These are phyloP conservation scores for Archilochus colubris DNA, from an alignment of 2,113 vertebrate species.

Conservation along the genomic window DNA sequence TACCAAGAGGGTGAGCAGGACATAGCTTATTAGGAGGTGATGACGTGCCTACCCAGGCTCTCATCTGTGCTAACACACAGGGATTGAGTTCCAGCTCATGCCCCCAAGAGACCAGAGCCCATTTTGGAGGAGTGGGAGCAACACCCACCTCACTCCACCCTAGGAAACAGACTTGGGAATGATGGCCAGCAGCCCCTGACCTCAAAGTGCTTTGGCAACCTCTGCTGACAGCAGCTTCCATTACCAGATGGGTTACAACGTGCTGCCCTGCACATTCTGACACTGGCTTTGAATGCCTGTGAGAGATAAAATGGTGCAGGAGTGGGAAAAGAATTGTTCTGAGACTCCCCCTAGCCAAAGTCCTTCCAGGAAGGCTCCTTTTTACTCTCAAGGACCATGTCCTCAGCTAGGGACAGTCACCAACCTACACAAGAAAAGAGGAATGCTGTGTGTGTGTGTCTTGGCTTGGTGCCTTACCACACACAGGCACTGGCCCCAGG, in stretches of 20 bases:
- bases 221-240: neutral
- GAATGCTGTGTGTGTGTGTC: constrained; percentile 23
- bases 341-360: neutral
- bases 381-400: neutral
- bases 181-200: neutral
- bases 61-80: neutral
- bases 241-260: neutral
- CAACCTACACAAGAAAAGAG: neutral
- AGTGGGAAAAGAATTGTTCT: neutral
- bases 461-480: constrained; percentile 38
- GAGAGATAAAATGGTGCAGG: neutral
- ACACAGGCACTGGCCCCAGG: neutral
- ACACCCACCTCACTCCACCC: neutral
- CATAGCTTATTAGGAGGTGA: constrained; percentile 11
- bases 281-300: neutral
- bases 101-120: constrained; percentile 11
- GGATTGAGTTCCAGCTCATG: constrained; percentile 19
- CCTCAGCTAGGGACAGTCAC: neutral
- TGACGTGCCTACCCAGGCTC: neutral
- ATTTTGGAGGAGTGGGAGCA: constrained; percentile 6
- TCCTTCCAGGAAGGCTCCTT: neutral
- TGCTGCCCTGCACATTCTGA: neutral
- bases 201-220: neutral
- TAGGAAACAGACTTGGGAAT: neutral
- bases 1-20: neutral